phyloP scores from a whole-genome alignment of 2,113 vertebrate genomes.

The Natator depressus region DNA sequence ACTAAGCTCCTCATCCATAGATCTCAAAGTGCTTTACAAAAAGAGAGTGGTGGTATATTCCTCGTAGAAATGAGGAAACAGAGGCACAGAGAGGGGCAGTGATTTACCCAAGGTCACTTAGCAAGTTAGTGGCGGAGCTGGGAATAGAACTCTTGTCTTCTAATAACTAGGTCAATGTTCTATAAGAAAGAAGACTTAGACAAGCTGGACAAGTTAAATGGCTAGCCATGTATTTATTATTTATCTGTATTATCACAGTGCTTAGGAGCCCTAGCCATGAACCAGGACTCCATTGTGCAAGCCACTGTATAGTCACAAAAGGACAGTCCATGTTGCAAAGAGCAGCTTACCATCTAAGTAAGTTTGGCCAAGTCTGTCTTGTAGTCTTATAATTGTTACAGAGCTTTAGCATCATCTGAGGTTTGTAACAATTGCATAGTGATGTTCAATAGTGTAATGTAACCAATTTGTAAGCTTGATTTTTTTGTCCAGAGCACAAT shows the following conservation, averaged over 20 bases:
- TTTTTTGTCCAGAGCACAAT: not conserved
- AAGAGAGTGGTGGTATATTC: not conserved
- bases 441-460: not conserved
- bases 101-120: not conserved
- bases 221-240: not conserved
- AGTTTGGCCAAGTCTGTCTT: not conserved
- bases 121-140: not conserved
- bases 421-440: not conserved
- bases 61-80: not conserved
- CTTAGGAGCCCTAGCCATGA: not conserved
- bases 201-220: not conserved
- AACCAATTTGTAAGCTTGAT: not conserved
- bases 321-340: too few relatives aligned
- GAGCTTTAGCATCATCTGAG: not conserved
- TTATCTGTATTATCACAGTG: not conserved
- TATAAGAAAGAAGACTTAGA: not conserved
- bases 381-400: not conserved
- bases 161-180: not conserved
- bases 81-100: not conserved
- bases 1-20: not conserved
- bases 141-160: not conserved
- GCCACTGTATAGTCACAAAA: too few relatives aligned
- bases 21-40: not conserved
- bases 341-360: not conserved
- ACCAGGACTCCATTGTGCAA: not conserved